Evolutionary conservation across 2,888 invertebrate genomes (phyloP).

Genomic region (Lycia hirtaria): DNA sequence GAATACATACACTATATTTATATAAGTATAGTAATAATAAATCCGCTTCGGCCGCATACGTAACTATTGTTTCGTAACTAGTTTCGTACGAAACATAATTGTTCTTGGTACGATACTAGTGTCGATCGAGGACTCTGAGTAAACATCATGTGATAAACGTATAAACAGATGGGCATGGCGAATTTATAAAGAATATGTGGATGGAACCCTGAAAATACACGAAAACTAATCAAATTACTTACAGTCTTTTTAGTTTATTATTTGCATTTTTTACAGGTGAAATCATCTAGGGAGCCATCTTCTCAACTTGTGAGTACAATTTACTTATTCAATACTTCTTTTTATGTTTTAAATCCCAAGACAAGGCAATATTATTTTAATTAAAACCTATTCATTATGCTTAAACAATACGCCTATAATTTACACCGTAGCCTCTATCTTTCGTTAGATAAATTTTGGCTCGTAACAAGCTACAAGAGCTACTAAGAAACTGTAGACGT

Average conservation of each 20-base stretch:
- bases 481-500: not conserved
- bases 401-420: not conserved
- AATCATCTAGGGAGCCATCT: not conserved
- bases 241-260: not conserved
- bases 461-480: not conserved
- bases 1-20: too few relatives aligned
- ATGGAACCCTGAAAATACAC: too few relatives aligned
- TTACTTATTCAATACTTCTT: not conserved
- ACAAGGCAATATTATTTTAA: not conserved
- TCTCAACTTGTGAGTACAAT: constrained; percentile 3
- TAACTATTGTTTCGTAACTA: too few relatives aligned
- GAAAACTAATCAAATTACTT: not conserved
- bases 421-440: not conserved
- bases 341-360: too few relatives aligned
- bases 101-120: too few relatives aligned
- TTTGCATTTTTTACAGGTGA: constrained; percentile 6
- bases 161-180: too few relatives aligned
- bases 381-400: not conserved
- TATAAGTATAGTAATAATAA: not conserved
- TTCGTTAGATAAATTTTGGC: not conserved
- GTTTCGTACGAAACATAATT: too few relatives aligned
- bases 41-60: too few relatives aligned
- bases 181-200: too few relatives aligned
- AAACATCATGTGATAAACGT: too few relatives aligned
- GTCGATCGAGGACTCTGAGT: too few relatives aligned